Base-by-base conservation (phyloP, 1,140 invertebrate species). In the Eciton burchellii region DNA sequence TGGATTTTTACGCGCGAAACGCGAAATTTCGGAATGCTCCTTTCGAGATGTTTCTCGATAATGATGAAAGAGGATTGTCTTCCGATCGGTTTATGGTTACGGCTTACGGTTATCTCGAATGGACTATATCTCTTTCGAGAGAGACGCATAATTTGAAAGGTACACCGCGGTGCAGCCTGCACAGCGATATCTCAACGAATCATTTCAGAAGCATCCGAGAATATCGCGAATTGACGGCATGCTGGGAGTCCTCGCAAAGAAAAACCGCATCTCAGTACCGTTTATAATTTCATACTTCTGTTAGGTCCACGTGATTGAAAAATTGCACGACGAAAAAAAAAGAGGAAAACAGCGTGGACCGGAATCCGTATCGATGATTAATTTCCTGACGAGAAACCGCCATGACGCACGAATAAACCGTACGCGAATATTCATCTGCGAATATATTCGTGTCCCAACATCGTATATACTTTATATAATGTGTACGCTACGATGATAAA, bases 291-390 rank as follows among this genome's bases (percentile, higher is more conserved):
- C 56, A 14, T 26, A 49, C 56, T 24, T 73, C 68, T 41, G 21
- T 60, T 60, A 57, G 43, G 70, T 81, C 77, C 59, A 60, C 70
- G 47, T 81, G 54, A 81, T 72, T 81, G 70, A 73, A 72, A 73
- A 60, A 81, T 79, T 79, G 74, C 63, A 43, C 3, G n/a, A 35
- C 49, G 8, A 16, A 41, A 49, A 43, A 70, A 79, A 35, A 35
- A 35, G 68, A 35, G 68, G 62, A 56, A 43, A 79, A 35, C 41
- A 24, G 21, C 24, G 63, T 79, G 19, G 29, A 70, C 74, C 68
- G 70, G 70, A 79, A 79, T 79, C 74, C 49, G 41, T 57, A 49
- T 56, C 63, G 74, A 79, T 79, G 63, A 79, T 79, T 79, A 79
- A 79, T 79, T 79, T 79, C 70, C 74, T 79, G 63, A n/a, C n/a